Base-by-base conservation (phyloP, 2,113 vertebrate species). In the Microcebus ravelobensis region DNA sequence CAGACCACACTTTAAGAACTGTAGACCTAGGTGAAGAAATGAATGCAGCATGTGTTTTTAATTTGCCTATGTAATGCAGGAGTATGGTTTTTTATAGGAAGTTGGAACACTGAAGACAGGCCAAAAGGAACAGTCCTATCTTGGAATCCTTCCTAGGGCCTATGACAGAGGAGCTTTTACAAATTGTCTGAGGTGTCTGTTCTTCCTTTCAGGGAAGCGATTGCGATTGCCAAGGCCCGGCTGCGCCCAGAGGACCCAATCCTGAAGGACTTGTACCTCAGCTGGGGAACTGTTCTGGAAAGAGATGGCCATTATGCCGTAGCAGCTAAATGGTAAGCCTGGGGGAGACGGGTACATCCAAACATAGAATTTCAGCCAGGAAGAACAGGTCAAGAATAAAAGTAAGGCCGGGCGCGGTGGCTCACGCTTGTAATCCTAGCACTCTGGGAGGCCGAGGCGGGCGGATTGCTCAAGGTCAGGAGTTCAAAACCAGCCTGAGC, bases 251-350 rank as follows among this genome's bases (percentile, higher is more conserved):
- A 99, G 0, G 99, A 99, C 65, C 99, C 99, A 0, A 79, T 99
- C 63, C 98, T 99, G 94, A 99, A 97, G 95, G 99, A 99, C 48
- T 98, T 99, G 3, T 99, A 99, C 98, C 98, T 98, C 70, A 98
- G 97, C 92, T 99, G 99, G 99, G 99, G 99, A 23, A 97, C 99
- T 0, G 27, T 99, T 59, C 98, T 99, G 59, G 99, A 99, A 97
- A 99, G 98, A 65, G 99, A 99, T 3, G 99, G 99, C 3, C 99
- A 99, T 96, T 99, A 99, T 59, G 98, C 99, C 10, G 98, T 99
- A 23, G 99, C 99, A 0, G 99, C 99, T 55, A 99, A 99, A 97
- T 99, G 99, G 99, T 99, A 97, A 98, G 96, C 61, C 82, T 18
- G 11, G 6, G 80, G 63, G 50, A 27, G 70, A 48, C 45, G 23